Base-by-base conservation (phyloP, 1,140 invertebrate species). In the Meloidogyne hapla region DNA sequence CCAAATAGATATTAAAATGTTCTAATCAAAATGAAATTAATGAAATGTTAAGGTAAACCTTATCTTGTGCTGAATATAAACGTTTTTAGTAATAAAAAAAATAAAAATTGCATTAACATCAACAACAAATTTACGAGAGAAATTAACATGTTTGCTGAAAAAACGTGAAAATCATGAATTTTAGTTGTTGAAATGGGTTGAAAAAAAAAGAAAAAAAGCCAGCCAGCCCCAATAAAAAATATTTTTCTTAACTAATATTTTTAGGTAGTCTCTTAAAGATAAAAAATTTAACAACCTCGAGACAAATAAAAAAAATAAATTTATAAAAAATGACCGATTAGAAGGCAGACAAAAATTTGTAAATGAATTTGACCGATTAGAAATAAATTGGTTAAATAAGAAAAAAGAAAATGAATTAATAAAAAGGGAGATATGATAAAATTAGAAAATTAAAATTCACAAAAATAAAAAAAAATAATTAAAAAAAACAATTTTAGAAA, bases 301-400 rank as follows among this genome's bases (percentile, higher is more conserved):
- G 48, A 56, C 48, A 56, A 56, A 56, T 56, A 56, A 56, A 56
- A 56, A 48, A 56, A 8, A 56, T 56, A n/a, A 56, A 56, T 56
- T 56, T 56, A 56, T 56, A 56, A 56, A 56, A 56, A 56, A 56
- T 56, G 48, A 56, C 48, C 48, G 48, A 56, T 56, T 56, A 56
- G 48, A 56, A 56, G 18, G 48, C 18, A 56, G 48, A 56, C 15
- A 56, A 56, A 56, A 56, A 56, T 56, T 56, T 56, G n/a, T 56
- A 56, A 56, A 56, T 56, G 18, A 56, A 56, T 56, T 56, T 56
- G 48, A 56, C 48, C 48, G 48, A 56, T n/a, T 33, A 56, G n/a
- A 56, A 56, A 5, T 1, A 56, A 56, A 56, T n/a, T n/a, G 6
- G 48, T 56, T 5, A 33, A 56, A 56, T 56, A 15, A 56, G 1